These are phyloP conservation scores for Neodontobutis hainanensis DNA, from an alignment of 2,113 vertebrate species.

Conservation along the genomic window DNA sequence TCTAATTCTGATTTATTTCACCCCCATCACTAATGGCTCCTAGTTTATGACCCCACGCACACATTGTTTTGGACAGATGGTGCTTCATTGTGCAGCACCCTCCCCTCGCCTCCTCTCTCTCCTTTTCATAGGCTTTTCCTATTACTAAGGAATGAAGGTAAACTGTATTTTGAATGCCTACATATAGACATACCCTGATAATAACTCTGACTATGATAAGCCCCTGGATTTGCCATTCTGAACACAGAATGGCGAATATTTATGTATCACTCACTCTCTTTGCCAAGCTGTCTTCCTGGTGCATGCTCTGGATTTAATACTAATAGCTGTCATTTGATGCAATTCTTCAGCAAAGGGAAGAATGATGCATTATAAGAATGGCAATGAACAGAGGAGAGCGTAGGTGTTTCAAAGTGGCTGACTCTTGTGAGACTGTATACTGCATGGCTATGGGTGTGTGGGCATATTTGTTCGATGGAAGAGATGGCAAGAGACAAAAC, in stretches of 20 bases:
- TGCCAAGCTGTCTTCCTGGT: conserved; percentile 39
- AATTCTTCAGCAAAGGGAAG: conserved; percentile 76
- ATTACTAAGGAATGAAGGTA: conserved; percentile 63
- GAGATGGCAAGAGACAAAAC: conserved; percentile 66
- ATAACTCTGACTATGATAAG: conserved; percentile 55
- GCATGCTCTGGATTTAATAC: conserved; percentile 81
- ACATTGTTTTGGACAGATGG: conserved; percentile 78
- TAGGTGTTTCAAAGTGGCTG: conserved; percentile 70
- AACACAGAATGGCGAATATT: conserved; percentile 54
- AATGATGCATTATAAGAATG: conserved; percentile 67
- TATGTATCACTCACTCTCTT: conserved; percentile 39
- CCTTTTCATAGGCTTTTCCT: conserved; percentile 80
- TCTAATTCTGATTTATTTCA: conserved; percentile 79
- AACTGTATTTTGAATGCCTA: conserved; percentile 23
- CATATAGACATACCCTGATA: conserved; percentile 41
- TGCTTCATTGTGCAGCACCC: conserved; percentile 45
- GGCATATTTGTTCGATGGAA: conserved; percentile 61
- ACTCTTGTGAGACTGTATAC: conserved; percentile 58
- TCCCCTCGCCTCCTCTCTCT: conserved; percentile 10
- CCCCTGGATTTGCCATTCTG: conserved; percentile 48
- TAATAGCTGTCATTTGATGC: conserved; percentile 95
- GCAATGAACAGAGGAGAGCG: conserved; percentile 65
- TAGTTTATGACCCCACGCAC: conserved; percentile 72
- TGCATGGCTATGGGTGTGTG: conserved; percentile 24
- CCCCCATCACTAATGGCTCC: conserved; percentile 65